Conservation (phyloP, 30 jellyfish, hydroid and myxozoan genomes). For the Hydractinia symbiolongicarpus region DNA sequence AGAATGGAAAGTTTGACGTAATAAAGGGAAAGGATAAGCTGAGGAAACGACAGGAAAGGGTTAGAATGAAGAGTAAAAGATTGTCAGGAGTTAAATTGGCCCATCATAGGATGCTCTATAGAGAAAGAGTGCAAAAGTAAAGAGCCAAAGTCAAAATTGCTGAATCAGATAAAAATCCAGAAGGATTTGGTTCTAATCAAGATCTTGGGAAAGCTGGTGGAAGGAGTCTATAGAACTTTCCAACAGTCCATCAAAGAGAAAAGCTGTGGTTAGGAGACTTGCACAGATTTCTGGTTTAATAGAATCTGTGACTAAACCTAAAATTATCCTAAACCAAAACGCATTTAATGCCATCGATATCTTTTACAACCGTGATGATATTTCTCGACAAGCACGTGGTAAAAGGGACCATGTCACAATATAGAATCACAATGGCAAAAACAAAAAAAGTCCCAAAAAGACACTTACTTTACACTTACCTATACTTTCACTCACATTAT, state of each 20-base stretch:
- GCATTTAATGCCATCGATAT: not conserved
- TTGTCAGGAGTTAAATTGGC: not conserved
- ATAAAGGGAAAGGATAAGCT: not conserved
- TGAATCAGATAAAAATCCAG: constrained; percentile 5
- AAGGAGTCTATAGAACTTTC: not conserved
- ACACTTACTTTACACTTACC: too few species aligned
- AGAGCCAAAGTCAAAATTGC: constrained; percentile 10
- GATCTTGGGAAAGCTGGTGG: constrained; percentile 25
- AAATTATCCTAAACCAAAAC: not conserved
- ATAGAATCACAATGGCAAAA: too few species aligned
- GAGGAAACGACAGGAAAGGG: too few species aligned
- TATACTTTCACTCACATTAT: too few species aligned
- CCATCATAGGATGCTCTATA: not conserved
- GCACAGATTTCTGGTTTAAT: constrained; percentile 13
- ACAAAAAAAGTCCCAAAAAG: too few species aligned
- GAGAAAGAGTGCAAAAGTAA: not conserved
- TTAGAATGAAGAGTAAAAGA: too few species aligned
- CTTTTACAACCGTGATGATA: too few species aligned
- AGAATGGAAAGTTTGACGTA: constrained; percentile 20
- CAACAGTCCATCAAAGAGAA: constrained; percentile 24
- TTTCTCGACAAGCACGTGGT: too few species aligned
- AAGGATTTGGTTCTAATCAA: not conserved
- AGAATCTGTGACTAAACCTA: not conserved
- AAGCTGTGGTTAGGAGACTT: not conserved
- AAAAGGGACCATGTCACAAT: too few species aligned